Evolutionary conservation across 2,797 vertebrate genomes (phyloP).

Genomic region (Gouania willdenowi): DNA sequence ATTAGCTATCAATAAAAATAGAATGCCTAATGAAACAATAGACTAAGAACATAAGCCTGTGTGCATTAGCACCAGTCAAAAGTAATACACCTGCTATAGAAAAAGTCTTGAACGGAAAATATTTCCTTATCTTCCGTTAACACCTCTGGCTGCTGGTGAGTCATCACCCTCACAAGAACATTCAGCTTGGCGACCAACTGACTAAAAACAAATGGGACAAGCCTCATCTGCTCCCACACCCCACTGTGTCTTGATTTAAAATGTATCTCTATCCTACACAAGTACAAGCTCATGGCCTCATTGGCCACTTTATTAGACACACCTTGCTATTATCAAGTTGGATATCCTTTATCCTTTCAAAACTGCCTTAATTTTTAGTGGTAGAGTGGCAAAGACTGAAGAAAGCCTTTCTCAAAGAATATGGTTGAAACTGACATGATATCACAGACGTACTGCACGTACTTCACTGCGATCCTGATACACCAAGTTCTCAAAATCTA

Average conservation of each 20-base stretch:
- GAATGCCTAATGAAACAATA: conserved; percentile 24
- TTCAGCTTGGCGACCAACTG: conserved; percentile 70
- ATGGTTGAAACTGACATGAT: no score
- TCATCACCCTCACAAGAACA: conserved; percentile 75
- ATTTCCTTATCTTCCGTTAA: conserved; percentile 63
- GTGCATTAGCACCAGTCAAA: conserved; percentile 55
- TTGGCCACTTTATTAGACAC: no score
- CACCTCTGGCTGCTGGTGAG: conserved; percentile 72
- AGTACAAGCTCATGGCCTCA: no score
- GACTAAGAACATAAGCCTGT: conserved; percentile 29
- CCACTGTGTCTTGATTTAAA: conserved; percentile 26
- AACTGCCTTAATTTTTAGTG: no score
- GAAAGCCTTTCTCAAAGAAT: no score
- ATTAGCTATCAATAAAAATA: conserved; percentile 48
- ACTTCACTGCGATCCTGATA: no score
- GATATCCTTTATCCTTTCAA: no score
- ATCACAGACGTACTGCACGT: no score
- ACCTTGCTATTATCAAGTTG: no score
- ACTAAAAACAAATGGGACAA: conserved; percentile 35
- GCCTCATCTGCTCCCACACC: conserved; percentile 44
- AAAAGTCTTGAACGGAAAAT: conserved; percentile 72
- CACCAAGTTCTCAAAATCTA: no score
- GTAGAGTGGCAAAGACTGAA: no score
- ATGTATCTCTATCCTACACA: conserved; percentile 12
- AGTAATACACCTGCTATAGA: conserved; percentile 58